Evolutionary conservation across 1,140 invertebrate species (phyloP).

Genomic region (Argopecten irradians): DNA sequence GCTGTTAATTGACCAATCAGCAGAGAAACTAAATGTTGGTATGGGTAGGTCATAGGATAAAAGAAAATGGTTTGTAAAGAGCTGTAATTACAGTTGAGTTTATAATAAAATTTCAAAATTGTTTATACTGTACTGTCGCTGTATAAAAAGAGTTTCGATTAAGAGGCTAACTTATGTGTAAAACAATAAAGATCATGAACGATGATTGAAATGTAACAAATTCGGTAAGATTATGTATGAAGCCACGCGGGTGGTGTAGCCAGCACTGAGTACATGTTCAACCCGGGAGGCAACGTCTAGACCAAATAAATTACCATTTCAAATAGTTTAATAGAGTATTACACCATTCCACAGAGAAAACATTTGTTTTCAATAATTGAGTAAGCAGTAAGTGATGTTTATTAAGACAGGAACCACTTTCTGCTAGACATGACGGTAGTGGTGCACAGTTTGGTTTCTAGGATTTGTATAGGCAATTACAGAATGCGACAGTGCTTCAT

Average conservation of each 20-base stretch:
- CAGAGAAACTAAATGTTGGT: not conserved
- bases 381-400: not conserved
- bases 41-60: not conserved
- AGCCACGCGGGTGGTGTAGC: not conserved
- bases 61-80: no score
- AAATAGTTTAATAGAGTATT: not conserved
- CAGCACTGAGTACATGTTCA: not conserved
- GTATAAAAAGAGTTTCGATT: not conserved
- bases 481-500: not conserved
- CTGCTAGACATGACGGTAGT: not conserved
- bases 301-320: constrained; percentile 23
- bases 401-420: not conserved
- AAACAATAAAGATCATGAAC: not conserved
- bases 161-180: not conserved
- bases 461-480: not conserved
- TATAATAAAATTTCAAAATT: not conserved
- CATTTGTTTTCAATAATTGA: constrained; percentile 10
- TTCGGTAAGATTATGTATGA: not conserved
- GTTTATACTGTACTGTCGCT: not conserved
- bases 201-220: not conserved
- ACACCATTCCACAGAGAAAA: not conserved
- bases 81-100: no score
- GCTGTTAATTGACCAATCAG: not conserved
- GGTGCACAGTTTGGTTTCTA: not conserved
- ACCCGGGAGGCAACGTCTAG: not conserved